Conservation (phyloP, 1,140 invertebrate genomes). For the Eumaeus atala region DNA sequence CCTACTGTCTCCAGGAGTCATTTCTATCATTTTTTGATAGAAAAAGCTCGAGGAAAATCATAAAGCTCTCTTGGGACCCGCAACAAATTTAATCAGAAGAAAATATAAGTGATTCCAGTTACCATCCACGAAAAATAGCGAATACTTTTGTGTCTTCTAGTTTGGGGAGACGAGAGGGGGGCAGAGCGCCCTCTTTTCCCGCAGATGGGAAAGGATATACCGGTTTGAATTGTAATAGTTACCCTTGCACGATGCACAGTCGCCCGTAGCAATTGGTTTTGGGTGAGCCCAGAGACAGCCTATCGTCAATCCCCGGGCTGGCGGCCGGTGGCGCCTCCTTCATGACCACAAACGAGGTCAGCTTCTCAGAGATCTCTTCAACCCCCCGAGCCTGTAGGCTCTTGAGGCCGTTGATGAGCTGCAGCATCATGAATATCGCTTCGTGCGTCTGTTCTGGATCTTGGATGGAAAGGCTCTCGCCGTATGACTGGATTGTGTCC, state of each 20-base stretch:
- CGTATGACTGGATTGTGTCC: conserved; percentile 80
- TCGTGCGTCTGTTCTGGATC: conserved; percentile 67
- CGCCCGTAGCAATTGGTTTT: conserved; percentile 75
- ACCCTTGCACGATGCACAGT: conserved; percentile 85
- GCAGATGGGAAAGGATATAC: too few relatives aligned
- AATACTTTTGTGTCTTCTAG: too few relatives aligned
- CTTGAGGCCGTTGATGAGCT: conserved; percentile 87
- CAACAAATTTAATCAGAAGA: too few relatives aligned
- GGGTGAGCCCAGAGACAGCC: conserved; percentile 58
- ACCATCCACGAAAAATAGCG: too few relatives aligned
- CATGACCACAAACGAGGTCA: conserved; percentile 79
- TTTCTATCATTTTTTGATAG: too few relatives aligned
- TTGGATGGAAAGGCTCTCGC: conserved; percentile 72
- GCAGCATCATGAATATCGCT: conserved; percentile 82
- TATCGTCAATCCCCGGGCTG: background rate
- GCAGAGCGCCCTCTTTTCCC: too few relatives aligned
- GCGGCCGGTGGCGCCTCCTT: conserved; percentile 61
- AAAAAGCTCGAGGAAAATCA: too few relatives aligned
- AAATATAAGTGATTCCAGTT: too few relatives aligned
- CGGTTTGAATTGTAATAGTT: conserved; percentile 41
- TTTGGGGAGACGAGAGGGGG: too few relatives aligned
- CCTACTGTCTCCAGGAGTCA: too few relatives aligned
- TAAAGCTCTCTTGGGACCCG: too few relatives aligned
- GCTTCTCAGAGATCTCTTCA: conserved; percentile 81
- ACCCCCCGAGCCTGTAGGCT: conserved; percentile 88